These are phyloP conservation scores for Noctua comes DNA, from an alignment of 2,888 invertebrate genomes.

Conservation along the genomic window DNA sequence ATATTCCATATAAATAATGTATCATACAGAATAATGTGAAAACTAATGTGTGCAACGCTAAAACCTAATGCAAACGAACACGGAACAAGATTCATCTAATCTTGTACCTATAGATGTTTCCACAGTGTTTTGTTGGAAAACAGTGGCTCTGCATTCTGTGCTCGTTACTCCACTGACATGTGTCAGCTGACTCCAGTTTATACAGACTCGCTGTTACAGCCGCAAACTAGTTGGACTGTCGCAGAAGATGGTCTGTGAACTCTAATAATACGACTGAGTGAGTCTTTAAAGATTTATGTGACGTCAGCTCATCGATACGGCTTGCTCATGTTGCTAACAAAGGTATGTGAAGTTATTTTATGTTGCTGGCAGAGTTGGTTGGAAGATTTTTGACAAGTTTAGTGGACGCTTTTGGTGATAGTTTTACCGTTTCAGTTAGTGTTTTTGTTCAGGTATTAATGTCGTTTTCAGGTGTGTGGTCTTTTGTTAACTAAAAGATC, in stretches of 20 bases:
- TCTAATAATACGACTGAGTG: slow-evolving; percentile 64
- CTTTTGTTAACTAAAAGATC: background rate
- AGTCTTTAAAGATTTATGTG: slow-evolving; percentile 68
- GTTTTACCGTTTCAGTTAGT: background rate
- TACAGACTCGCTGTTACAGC: slow-evolving; percentile 63
- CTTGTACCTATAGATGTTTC: slow-evolving; percentile 30
- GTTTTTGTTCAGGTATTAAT: background rate
- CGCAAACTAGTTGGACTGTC: slow-evolving; percentile 66
- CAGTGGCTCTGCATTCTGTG: slow-evolving; percentile 69
- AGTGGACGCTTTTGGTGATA: background rate
- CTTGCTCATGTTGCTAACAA: slow-evolving; percentile 44
- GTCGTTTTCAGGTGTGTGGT: background rate
- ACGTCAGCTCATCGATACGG: slow-evolving; percentile 56
- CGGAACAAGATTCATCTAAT: slow-evolving; percentile 53
- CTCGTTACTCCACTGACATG: slow-evolving; percentile 74
- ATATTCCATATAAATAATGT: slow-evolving; percentile 50
- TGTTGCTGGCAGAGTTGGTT: slow-evolving; percentile 15
- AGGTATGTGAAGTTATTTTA: slow-evolving; percentile 40
- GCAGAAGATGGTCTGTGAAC: slow-evolving; percentile 64
- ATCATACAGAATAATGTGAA: slow-evolving; percentile 48
- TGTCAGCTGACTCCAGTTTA: slow-evolving; percentile 72
- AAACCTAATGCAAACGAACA: slow-evolving; percentile 59
- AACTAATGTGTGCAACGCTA: slow-evolving; percentile 48
- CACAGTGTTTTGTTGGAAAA: slow-evolving; percentile 71
- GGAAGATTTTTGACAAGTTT: background rate